Conservation (phyloP, 2,113 vertebrate genomes). For the Macrotis lagotis region DNA sequence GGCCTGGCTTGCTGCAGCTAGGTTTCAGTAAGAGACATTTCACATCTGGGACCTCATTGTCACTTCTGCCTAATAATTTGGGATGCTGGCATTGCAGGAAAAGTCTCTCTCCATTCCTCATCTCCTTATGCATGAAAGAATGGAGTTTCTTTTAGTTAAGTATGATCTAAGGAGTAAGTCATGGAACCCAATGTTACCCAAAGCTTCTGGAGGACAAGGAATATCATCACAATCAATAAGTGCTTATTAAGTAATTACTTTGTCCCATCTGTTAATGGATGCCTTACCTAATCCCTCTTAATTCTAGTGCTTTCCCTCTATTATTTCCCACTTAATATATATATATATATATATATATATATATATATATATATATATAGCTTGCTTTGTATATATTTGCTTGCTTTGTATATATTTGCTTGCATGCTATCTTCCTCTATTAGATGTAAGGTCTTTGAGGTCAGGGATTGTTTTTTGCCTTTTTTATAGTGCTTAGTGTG, state of each 20-base stretch:
- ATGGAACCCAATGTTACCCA: constrained; percentile 23
- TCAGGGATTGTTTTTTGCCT: neutral
- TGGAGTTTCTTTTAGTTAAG: constrained; percentile 14
- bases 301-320: neutral
- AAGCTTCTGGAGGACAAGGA: neutral
- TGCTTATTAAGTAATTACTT: neutral
- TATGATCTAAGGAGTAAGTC: neutral
- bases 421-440: neutral
- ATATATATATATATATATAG: too few species aligned
- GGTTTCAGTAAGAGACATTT: constrained; percentile 2
- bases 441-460: neutral
- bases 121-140: neutral
- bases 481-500: neutral
- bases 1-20: neutral
- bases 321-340: neutral
- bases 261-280: neutral
- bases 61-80: neutral
- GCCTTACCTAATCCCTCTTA: neutral
- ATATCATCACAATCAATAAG: neutral
- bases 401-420: neutral
- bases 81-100: neutral
- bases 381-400: too few species aligned
- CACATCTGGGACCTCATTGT: neutral
- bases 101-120: neutral
- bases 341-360: neutral